These are phyloP conservation scores for Prunella strophiata DNA, from an alignment of 2,797 vertebrate genomes.

Conservation along the genomic window DNA sequence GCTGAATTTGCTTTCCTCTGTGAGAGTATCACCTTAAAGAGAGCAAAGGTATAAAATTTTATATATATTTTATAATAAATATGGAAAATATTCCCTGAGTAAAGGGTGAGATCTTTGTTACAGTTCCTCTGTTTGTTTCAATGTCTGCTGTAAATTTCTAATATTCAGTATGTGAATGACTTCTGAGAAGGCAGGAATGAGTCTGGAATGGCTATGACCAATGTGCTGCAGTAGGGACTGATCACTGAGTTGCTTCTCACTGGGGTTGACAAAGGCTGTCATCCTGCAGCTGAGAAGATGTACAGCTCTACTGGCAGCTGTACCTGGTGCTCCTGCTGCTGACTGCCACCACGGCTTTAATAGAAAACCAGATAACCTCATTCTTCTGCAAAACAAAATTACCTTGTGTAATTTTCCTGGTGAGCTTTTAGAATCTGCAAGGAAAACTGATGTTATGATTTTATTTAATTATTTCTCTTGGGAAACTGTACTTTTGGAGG, in stretches of 20 bases:
- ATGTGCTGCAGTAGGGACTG: neutral
- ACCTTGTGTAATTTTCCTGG: neutral
- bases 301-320: neutral
- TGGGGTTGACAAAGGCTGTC: neutral
- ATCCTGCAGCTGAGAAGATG: neutral
- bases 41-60: neutral
- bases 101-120: neutral
- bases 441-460: neutral
- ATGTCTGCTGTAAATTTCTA: neutral
- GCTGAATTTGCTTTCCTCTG: neutral
- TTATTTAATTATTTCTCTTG: neutral
- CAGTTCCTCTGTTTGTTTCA: accelerated
- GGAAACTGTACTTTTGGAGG: neutral
- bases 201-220: neutral
- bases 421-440: neutral
- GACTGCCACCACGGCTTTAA: accelerated
- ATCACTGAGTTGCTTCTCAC: neutral
- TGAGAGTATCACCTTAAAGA: neutral
- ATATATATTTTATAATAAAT: neutral
- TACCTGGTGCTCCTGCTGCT: neutral
- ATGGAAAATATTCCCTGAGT: neutral
- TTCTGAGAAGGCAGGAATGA: neutral
- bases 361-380: neutral
- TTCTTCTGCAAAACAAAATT: neutral
- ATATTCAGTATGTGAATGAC: neutral